A percentile compares a stretch with the other conserved stretches of the same genome.
Conservation (phyloP, 92 coral and sea anemone genomes). For the Muricea muricata region DNA sequence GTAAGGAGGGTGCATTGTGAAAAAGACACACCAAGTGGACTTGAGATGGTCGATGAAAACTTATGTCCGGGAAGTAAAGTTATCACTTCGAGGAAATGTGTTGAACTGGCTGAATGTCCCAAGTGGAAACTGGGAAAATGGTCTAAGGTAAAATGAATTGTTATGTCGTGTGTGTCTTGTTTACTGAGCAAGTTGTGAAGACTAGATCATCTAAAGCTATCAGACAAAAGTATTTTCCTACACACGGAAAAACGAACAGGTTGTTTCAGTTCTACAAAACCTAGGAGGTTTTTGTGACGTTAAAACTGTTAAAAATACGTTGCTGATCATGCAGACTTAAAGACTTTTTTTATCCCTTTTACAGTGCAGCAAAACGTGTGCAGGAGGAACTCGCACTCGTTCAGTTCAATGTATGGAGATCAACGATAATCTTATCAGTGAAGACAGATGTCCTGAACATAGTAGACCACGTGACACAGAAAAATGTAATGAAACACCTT, state of each 20-base stretch:
- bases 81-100: constrained; percentile 64
- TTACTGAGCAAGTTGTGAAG: not conserved
- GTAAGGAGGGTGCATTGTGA: constrained; percentile 92
- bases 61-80: constrained; percentile 80
- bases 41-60: constrained; percentile 74
- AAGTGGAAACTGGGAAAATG: constrained; percentile 73
- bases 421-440: constrained; percentile 22
- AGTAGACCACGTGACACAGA: constrained; percentile 69
- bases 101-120: constrained; percentile 71
- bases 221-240: too few relatives aligned
- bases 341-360: not conserved
- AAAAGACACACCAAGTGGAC: constrained; percentile 67
- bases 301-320: too few relatives aligned
- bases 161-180: not conserved
- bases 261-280: too few relatives aligned
- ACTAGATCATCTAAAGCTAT: not conserved
- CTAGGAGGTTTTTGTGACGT: too few relatives aligned
- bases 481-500: constrained; percentile 85
- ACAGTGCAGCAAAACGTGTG: constrained; percentile 87
- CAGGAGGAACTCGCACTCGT: constrained; percentile 72
- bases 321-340: too few relatives aligned
- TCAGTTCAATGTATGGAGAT: constrained; percentile 68
- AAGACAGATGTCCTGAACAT: constrained; percentile 55
- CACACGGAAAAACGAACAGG: too few relatives aligned
- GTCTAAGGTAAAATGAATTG: constrained; percentile 76